Percentiles rank a stretch among this genome's conserved stretches.
Conservation (phyloP, 2,888 invertebrate genomes). For the Trachelus troglodyta region DNA sequence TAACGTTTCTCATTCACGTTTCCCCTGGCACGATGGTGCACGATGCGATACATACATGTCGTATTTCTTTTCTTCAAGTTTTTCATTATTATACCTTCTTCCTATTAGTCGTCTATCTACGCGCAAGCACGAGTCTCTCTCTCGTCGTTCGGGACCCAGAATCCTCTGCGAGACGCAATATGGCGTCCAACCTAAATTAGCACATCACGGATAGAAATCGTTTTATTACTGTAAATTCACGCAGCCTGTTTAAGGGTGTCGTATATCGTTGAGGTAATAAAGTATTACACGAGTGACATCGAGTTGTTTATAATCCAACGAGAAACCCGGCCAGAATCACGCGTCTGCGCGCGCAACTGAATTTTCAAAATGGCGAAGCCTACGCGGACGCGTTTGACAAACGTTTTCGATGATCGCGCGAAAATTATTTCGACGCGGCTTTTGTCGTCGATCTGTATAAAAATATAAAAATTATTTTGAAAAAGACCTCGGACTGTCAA, state of each 20-base stretch:
- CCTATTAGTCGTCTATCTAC: background rate
- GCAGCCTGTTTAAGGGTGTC: background rate
- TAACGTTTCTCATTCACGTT: background rate
- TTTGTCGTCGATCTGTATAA: conserved; percentile 36
- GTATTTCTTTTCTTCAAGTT: background rate
- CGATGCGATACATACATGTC: background rate
- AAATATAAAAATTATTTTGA: conserved; percentile 53
- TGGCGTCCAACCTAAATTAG: background rate
- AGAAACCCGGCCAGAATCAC: too few species aligned
- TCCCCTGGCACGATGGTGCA: background rate
- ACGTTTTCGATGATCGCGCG: background rate
- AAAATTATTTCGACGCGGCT: conserved; percentile 29
- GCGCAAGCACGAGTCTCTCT: conserved; percentile 23
- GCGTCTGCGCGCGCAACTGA: background rate
- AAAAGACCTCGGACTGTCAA: conserved; percentile 28
- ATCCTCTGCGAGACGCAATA: background rate
- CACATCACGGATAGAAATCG: background rate
- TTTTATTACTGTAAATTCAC: background rate
- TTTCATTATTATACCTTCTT: background rate
- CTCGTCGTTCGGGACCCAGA: background rate
- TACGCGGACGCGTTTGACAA: background rate
- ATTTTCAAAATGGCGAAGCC: background rate
- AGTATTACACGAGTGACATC: too few species aligned
- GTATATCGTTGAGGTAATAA: too few species aligned
- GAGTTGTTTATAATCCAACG: too few species aligned